Base-by-base conservation (phyloP, 2,797 vertebrate species). In the Neomorphus geoffroyi region DNA sequence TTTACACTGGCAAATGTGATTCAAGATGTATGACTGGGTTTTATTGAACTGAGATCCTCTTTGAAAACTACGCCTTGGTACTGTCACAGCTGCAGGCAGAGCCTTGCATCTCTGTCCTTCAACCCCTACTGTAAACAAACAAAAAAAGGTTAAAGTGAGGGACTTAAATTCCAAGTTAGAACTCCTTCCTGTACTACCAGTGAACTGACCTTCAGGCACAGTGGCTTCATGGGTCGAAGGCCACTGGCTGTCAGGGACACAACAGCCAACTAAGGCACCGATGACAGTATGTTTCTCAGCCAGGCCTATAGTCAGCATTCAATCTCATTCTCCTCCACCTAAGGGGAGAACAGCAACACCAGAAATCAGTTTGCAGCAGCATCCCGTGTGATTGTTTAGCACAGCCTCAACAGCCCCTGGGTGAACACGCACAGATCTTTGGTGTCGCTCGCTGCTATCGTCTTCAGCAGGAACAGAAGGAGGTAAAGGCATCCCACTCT, bases 201-300 rank as follows among this genome's bases (percentile, higher is more conserved):
- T 56, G 82, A 98, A 98, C 98, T 98, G 98, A 98, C 98, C 98
- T 98, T 97, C 96, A 97, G 96, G 97, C 96, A 97, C 96, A 98
- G 97, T 97, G 97, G 97, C 98, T 98, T 98, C 95, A 98, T 95
- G 96, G 95, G 93, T 98, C 94, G 77, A 97, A 98, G 98, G 96
- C 97, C 97, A 98, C 88, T 97, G 97, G 97, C 97, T 97, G 94
- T 98, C 97, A 98, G 96, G 96, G 98, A 96, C 97, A 97, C 97
- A 98, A 98, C 96, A 92, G 97, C 96, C 97, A 98, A 97, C 97
- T 97, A 98, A 97, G 97, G 97, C 97, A 98, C 98, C 96, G 98
- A 98, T 97, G 98, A 97, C 98, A 98, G 98, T 98, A 97, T 99
- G 98, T 99, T 99, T 99, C 99, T 99, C 99, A 99, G 99, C 98